Evolutionary conservation across 1,140 invertebrate genomes (phyloP).

Genomic region (Pygmarrhopalites habei): DNA sequence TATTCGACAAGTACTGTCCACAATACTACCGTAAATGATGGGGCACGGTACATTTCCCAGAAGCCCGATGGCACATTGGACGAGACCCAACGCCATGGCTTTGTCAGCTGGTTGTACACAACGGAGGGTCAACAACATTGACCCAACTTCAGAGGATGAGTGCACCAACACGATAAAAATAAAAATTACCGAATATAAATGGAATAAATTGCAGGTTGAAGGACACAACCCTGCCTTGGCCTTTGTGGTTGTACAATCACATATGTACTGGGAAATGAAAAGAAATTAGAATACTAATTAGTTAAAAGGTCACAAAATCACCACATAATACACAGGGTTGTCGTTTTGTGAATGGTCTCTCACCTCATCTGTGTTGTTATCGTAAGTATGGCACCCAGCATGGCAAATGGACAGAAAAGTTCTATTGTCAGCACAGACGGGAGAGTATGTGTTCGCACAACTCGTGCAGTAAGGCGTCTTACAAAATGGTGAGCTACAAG

Average conservation of each 20-base stretch:
- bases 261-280: slow-evolving; percentile 35
- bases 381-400: slow-evolving; percentile 59
- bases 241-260: slow-evolving; percentile 37
- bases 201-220: slow-evolving; percentile 68
- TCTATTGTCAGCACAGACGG: slow-evolving; percentile 58
- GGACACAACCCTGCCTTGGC: slow-evolving; percentile 68
- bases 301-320: too few relatives aligned
- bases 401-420: slow-evolving; percentile 85
- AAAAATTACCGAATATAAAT: slow-evolving; percentile 62
- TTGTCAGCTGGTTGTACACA: slow-evolving; percentile 87
- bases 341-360: too few relatives aligned
- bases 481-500: slow-evolving; percentile 17
- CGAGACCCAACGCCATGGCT: slow-evolving; percentile 86
- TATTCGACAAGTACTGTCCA: slow-evolving; percentile 84
- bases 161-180: slow-evolving; percentile 83
- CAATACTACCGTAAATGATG: slow-evolving; percentile 82
- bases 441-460: slow-evolving; percentile 26
- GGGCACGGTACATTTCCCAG: slow-evolving; percentile 91
- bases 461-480: slow-evolving; percentile 7
- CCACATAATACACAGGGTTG: too few relatives aligned
- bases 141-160: slow-evolving; percentile 61
- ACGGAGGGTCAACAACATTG: slow-evolving; percentile 71
- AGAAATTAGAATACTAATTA: background rate
- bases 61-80: slow-evolving; percentile 84
- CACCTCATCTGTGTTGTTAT: background rate